Conservation (phyloP, 2,888 invertebrate genomes). For the Andrena minutula region DNA sequence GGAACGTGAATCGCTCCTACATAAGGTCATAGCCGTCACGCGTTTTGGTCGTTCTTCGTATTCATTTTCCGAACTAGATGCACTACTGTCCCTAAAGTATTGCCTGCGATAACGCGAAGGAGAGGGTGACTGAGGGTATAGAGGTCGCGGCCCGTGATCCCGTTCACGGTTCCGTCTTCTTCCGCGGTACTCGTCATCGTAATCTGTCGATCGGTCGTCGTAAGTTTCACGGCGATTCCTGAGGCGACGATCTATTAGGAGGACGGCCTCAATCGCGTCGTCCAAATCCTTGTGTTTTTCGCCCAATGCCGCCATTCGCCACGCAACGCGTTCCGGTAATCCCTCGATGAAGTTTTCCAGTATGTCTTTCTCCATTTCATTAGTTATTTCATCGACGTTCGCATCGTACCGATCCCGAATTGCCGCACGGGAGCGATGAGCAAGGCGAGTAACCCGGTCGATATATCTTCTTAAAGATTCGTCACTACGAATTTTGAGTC, state of each 20-base stretch:
- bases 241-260: not conserved
- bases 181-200: not conserved
- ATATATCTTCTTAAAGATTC: too few relatives aligned
- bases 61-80: not conserved
- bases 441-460: too few relatives aligned
- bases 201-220: not conserved
- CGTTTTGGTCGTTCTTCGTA: not conserved
- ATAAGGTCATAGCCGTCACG: not conserved
- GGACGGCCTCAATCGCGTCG: not conserved
- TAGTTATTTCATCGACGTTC: not conserved
- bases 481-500: not conserved
- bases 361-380: not conserved
- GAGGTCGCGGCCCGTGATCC: too few relatives aligned
- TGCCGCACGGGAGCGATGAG: not conserved
- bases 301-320: not conserved
- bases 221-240: not conserved
- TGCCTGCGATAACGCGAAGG: not conserved
- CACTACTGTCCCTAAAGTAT: not conserved
- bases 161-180: not conserved
- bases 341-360: conserved; percentile 1
- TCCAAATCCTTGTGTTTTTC: not conserved
- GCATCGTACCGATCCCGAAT: not conserved
- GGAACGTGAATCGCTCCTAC: not conserved
- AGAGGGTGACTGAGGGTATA: not conserved
- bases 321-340: not conserved